Evolutionary conservation across 2,113 vertebrate genomes (phyloP).

Genomic region (Formicarius rufipectus): DNA sequence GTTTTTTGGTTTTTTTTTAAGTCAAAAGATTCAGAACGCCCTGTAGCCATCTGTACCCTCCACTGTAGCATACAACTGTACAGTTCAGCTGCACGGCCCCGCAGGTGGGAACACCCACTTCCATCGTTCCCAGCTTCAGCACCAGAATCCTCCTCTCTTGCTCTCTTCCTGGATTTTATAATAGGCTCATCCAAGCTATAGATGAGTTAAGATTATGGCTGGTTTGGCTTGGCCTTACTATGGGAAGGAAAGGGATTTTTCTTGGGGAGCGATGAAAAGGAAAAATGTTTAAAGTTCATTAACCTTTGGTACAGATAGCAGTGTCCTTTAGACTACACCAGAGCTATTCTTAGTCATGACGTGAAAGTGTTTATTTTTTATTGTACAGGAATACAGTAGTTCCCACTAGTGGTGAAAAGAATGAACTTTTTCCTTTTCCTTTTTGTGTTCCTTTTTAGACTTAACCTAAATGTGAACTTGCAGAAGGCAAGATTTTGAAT

Average conservation of each 20-base stretch:
- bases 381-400: slow-evolving; percentile 56
- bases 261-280: slow-evolving; percentile 44
- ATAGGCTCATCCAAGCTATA: neutral
- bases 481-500: neutral
- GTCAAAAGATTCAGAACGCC: neutral
- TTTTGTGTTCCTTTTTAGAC: neutral
- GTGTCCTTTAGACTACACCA: slow-evolving; percentile 47
- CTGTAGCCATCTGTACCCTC: neutral
- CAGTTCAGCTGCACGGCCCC: accelerated
- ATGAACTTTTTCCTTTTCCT: neutral
- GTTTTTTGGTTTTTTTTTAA: neutral
- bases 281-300: slow-evolving; percentile 61
- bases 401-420: slow-evolving; percentile 72
- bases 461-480: neutral
- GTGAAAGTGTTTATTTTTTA: neutral
- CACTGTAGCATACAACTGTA: neutral
- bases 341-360: slow-evolving; percentile 63
- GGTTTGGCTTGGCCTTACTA: neutral
- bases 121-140: neutral
- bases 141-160: neutral
- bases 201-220: neutral
- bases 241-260: slow-evolving; percentile 47
- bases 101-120: neutral
- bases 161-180: neutral
- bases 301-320: slow-evolving; percentile 66